Base-by-base conservation (phyloP, 92 coral and sea anemone genomes). In the Blastomussa wellsi region DNA sequence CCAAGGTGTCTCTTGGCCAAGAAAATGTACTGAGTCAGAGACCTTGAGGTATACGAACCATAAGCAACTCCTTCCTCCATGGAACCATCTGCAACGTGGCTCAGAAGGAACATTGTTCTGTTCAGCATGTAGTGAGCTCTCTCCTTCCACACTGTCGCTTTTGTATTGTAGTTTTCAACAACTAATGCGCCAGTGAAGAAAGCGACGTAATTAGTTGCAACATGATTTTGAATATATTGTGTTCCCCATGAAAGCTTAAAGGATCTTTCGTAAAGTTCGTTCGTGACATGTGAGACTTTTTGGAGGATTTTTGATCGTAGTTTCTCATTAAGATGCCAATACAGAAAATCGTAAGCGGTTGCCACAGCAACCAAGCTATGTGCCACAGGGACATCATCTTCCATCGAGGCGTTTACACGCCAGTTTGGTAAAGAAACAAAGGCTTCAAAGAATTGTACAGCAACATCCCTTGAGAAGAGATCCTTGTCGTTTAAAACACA, bases 371-470 rank as follows among this genome's bases (percentile, higher is more conserved):
- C 93, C 52, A 97, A 49, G 35, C 91, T 82, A 75, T 97, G 99
- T 66, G 99, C 95, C 57, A 95, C 94, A 0, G 99, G 99, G 0
- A 97, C 97, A 49, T 95, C 99, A 82, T 97, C 99, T 4, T 70
- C 38, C 59, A 92, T 66, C 35, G 36, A 79, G 12, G 81, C 70
- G 31, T 80, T 85, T 12, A 92, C 95, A 1, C 95, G 87, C 99
- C 99, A 97, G 86, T 89, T 91, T 29, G 87, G 79, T 52, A 90
- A 79, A 5, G 83, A n/a, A 12, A 88, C 82, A 36, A 97, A 84
- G 29, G 81, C 76, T 22, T 85, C 89, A 79, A 97, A 89, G 72
- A 78, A 90, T 29, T 87, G 79, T 39, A 81, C 79, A 0, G 98
- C 97, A 14, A 91, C 80, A 15, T 77, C 70, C 2, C 87, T 85